Percentiles rank a stretch among this genome's conserved stretches.
Evolutionary conservation across 2,113 vertebrate genomes (phyloP).

Genomic region (Tonatia bakeri): DNA sequence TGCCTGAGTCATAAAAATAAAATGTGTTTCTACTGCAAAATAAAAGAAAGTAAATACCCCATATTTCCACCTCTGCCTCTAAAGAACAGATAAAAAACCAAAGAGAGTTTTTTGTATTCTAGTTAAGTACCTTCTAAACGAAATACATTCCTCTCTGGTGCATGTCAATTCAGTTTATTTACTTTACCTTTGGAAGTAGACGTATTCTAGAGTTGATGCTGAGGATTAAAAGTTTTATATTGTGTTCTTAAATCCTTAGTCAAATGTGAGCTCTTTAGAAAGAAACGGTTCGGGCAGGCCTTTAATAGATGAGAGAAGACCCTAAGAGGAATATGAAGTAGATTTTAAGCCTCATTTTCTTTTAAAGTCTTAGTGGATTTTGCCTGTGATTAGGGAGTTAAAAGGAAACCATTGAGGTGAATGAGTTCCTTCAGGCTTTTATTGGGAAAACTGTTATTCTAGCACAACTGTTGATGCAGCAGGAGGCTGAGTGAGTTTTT

Average conservation of each 20-base stretch:
- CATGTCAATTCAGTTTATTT: conserved; percentile 42
- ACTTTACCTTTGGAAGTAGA: conserved; percentile 26
- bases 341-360: conserved; percentile 54
- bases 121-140: conserved; percentile 21
- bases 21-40: conserved; percentile 34
- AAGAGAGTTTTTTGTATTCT: conserved; percentile 26
- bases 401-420: neutral
- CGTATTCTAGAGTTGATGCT: neutral
- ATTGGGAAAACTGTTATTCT: neutral
- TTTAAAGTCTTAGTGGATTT: conserved; percentile 7
- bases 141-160: conserved; percentile 29
- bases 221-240: conserved; percentile 40
- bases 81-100: neutral
- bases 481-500: neutral
- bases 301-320: conserved; percentile 16
- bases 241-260: conserved; percentile 35
- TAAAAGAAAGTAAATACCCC: conserved; percentile 18
- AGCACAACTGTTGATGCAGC: neutral
- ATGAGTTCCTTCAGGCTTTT: conserved; percentile 45
- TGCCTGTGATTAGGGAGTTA: conserved; percentile 27
- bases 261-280: conserved; percentile 42
- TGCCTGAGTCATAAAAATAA: conserved; percentile 8
- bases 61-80: neutral
- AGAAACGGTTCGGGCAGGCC: conserved; percentile 17
- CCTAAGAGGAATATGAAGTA: conserved; percentile 4